A percentile compares a stretch with the other conserved stretches of the same genome.
Evolutionary conservation across 2,888 invertebrate species (phyloP).

Genomic region (Poecilus cupreus): DNA sequence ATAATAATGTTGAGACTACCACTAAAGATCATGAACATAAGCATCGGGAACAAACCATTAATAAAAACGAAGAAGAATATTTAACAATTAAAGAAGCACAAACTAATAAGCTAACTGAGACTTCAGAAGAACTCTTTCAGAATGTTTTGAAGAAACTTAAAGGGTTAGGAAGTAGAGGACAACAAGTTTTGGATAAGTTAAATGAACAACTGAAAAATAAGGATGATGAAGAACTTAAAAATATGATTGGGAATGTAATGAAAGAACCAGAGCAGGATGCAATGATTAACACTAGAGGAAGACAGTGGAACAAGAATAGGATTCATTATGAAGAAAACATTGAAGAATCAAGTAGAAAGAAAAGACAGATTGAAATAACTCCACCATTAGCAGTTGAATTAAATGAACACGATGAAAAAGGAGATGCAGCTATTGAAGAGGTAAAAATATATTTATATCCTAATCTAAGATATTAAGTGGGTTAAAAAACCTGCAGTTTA

Average conservation of each 20-base stretch:
- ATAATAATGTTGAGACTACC: constrained; percentile 21
- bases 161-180: constrained; percentile 77
- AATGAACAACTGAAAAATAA: constrained; percentile 71
- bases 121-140: constrained; percentile 76
- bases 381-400: constrained; percentile 73
- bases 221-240: constrained; percentile 55
- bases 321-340: constrained; percentile 68
- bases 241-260: constrained; percentile 70
- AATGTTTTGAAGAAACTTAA: constrained; percentile 77
- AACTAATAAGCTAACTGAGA: constrained; percentile 58
- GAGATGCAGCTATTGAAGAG: constrained; percentile 79
- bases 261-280: constrained; percentile 71
- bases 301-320: constrained; percentile 68
- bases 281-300: constrained; percentile 68
- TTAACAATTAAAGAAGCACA: constrained; percentile 67
- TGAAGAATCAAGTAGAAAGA: constrained; percentile 67
- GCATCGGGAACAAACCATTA: constrained; percentile 74
- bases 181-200: constrained; percentile 75
- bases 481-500: too few species aligned
- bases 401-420: constrained; percentile 77
- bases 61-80: constrained; percentile 74
- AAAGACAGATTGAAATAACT: constrained; percentile 75
- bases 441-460: constrained; percentile 69
- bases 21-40: constrained; percentile 68
- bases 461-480: too few species aligned